Base-by-base conservation (phyloP, 1,140 invertebrate genomes). In the Apolygus lucorum region DNA sequence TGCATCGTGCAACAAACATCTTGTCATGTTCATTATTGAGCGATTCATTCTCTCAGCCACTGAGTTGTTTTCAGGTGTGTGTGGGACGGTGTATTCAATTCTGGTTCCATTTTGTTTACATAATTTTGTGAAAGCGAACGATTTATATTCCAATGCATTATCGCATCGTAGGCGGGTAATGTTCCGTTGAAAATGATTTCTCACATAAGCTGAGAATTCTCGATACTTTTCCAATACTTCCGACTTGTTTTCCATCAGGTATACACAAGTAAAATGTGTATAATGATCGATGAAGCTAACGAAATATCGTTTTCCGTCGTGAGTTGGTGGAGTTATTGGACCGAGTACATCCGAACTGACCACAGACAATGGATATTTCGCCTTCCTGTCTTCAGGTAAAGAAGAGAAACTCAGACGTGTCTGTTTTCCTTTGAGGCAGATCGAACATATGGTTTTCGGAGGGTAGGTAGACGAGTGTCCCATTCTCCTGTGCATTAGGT, bases 1-100 rank as follows among this genome's bases (percentile, higher is more conserved):
- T 28, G 72, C 63, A 34, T 77, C 74, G 17, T 72, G 17, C 1
- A 79, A 28, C 72, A 79, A 71, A 22, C 75, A 66, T 63, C 76
- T 69, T 2, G 76, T 75, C 66, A 68, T 72, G n/a, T 77, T 72
- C 8, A 49, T 17, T 49, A 49, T 11, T 1, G 73, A 76, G 22
- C 78, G 24, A 67, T 79, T 79, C 14, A 75, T 34, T 63, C 78
- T 52, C 72, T 80, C 79, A 24, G 75, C 71, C 26, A 74, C 70
- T 13, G 76, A 78, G 73, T 80, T 81, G 64, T 74, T 70, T 65
- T 77, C 66, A 59, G 78, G 76, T 17, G 76, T 73, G 42, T 77
- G 75, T 25, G 71, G 65, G 17, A 72, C 70, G 8, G 76, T 78
- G n/a, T 63, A 73, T 29, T 78, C 72, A 52, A 76, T 71, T 22